Conservation (phyloP, 2,113 vertebrate genomes). For the Alces alces region DNA sequence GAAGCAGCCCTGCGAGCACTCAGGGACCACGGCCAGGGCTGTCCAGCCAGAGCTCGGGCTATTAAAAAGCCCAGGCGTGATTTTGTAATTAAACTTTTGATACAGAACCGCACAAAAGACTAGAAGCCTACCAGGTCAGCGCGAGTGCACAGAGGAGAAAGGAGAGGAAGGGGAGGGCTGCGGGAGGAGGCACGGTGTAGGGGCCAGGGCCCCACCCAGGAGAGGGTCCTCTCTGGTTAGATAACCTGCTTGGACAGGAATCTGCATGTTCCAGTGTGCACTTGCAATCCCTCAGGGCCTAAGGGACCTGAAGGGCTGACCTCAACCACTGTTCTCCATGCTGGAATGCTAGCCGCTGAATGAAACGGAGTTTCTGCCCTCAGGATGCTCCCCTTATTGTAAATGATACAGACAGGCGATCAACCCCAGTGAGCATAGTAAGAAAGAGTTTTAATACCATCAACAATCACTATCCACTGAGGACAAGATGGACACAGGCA, state of each 20-base stretch:
- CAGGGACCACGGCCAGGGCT: slow-evolving; percentile 55
- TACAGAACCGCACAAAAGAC: background rate
- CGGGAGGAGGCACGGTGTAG: rapidly evolving
- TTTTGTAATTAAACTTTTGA: slow-evolving; percentile 56
- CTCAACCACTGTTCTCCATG: background rate
- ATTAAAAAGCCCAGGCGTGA: slow-evolving; percentile 45
- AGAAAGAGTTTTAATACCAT: background rate
- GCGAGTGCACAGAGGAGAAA: background rate
- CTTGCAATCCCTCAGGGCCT: no score
- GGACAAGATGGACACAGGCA: background rate
- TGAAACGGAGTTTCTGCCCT: background rate
- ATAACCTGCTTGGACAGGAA: background rate
- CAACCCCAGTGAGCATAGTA: background rate
- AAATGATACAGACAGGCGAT: background rate
- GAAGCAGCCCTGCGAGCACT: slow-evolving; percentile 48
- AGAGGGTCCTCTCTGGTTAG: background rate
- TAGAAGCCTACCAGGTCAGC: background rate
- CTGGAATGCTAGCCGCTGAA: background rate
- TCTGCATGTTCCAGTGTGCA: rapidly evolving
- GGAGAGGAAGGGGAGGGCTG: rapidly evolving
- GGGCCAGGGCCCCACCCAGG: rapidly evolving
- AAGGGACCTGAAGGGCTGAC: no score
- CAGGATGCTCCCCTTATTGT: background rate
- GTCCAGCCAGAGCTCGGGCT: slow-evolving; percentile 47
- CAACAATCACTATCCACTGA: background rate